Conservation (phyloP, 2,797 vertebrate genomes). For the Poeciliopsis infans region DNA sequence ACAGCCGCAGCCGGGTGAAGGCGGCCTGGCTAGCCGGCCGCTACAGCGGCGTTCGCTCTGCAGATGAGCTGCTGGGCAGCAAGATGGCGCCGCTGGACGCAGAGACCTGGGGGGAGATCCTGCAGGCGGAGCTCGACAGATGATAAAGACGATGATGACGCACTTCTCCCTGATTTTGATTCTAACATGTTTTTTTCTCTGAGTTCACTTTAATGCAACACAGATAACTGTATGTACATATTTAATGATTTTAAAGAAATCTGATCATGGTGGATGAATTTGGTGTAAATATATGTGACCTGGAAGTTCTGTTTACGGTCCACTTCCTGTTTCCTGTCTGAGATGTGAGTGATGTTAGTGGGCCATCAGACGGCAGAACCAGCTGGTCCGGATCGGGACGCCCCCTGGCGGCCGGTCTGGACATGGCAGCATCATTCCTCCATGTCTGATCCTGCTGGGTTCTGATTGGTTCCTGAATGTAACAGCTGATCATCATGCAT, state of each 20-base stretch:
- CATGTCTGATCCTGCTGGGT: not conserved
- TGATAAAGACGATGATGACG: slow-evolving; percentile 29
- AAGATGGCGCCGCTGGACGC: slow-evolving; percentile 86
- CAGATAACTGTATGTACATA: slow-evolving; percentile 32
- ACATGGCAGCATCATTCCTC: not conserved
- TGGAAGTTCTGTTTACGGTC: not conserved
- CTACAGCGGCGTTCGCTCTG: slow-evolving; percentile 86
- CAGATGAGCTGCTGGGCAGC: slow-evolving; percentile 77
- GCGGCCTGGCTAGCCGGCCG: slow-evolving; percentile 86
- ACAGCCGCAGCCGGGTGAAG: slow-evolving; percentile 86
- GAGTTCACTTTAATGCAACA: slow-evolving; percentile 4
- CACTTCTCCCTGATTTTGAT: slow-evolving; percentile 12
- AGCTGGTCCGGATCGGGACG: not conserved
- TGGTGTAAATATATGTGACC: slow-evolving; percentile 7
- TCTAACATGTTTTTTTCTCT: slow-evolving; percentile 34
- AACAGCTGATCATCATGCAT: not conserved
- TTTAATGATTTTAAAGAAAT: slow-evolving; percentile 16
- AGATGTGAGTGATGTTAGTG: not conserved
- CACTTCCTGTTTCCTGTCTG: not conserved
- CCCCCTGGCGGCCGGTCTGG: not conserved
- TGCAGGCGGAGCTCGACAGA: slow-evolving; percentile 90
- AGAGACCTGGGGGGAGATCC: slow-evolving; percentile 91
- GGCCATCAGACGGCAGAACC: not conserved
- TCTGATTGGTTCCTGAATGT: not conserved
- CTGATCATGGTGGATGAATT: slow-evolving; percentile 3